Evolutionary conservation across 64 coral and sea anemone species (phyloP).

Genomic region (Acropora yongei): DNA sequence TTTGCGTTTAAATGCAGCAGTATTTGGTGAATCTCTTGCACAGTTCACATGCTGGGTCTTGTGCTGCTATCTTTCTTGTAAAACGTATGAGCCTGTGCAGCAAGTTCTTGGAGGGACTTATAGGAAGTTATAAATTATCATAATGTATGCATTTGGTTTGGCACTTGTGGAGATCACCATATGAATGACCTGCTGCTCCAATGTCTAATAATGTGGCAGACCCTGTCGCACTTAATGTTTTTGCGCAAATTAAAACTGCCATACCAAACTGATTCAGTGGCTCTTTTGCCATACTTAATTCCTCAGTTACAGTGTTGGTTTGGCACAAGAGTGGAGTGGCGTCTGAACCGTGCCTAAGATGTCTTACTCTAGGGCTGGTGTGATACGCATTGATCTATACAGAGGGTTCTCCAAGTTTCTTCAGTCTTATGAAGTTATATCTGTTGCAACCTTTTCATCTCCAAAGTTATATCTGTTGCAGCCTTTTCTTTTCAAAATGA

Average conservation of each 20-base stretch:
- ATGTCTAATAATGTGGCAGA: background rate
- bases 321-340: too few relatives aligned
- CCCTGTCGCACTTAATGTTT: background rate
- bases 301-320: too few relatives aligned
- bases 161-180: background rate
- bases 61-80: too few relatives aligned
- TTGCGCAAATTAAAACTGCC: background rate
- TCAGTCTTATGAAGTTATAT: conserved; percentile 18
- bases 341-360: too few relatives aligned
- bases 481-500: conserved; percentile 14
- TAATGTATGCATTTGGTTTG: background rate
- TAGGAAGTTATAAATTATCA: background rate
- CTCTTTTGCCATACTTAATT: too few relatives aligned
- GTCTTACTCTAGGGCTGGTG: background rate
- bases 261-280: too few relatives aligned
- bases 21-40: background rate
- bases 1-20: background rate
- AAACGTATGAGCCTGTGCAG: too few relatives aligned
- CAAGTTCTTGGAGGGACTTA: too few relatives aligned
- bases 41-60: background rate
- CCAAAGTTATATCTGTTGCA: background rate
- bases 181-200: background rate
- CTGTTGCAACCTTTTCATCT: conserved; percentile 14
- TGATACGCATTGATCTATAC: conserved; percentile 47
- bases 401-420: conserved; percentile 24